These are phyloP conservation scores for Atherix ibis DNA, from an alignment of 2,888 invertebrate species.

Conservation along the genomic window DNA sequence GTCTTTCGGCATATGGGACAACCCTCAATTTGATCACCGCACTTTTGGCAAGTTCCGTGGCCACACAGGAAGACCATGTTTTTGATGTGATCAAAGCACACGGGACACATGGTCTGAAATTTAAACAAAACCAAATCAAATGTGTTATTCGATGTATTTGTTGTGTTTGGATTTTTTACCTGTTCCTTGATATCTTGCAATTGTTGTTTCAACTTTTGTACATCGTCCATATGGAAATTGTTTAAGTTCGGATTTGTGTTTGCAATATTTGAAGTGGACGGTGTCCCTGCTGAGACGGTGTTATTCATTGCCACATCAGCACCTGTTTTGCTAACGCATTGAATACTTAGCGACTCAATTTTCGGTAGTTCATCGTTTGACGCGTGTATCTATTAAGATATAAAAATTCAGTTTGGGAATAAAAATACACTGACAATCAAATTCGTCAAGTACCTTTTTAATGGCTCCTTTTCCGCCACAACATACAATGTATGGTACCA, in stretches of 20 bases:
- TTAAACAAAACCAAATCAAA: no score
- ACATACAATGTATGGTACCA: conserved; percentile 39
- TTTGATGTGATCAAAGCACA: conserved; percentile 91
- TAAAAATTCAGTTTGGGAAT: no score
- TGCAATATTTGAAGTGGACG: conserved; percentile 13
- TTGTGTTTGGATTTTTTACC: conserved; percentile 36
- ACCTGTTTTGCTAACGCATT: conserved; percentile 26
- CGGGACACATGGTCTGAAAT: conserved; percentile 94
- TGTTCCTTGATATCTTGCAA: conserved; percentile 95
- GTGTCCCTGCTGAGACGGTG: conserved; percentile 20
- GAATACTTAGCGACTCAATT: no score
- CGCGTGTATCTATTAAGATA: no score
- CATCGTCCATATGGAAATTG: conserved; percentile 57
- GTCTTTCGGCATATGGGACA: conserved; percentile 96
- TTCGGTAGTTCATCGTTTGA: no score
- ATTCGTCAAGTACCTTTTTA: conserved; percentile 20
- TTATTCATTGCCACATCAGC: conserved; percentile 32
- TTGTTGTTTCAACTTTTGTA: conserved; percentile 84
- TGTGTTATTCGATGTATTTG: no score
- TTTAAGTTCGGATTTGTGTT: conserved; percentile 41
- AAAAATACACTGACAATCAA: background rate
- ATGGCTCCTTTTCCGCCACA: conserved; percentile 36
- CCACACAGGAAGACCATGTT: conserved; percentile 98
- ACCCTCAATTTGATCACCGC: conserved; percentile 93
- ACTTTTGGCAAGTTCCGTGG: conserved; percentile 96